Evolutionary conservation across 1,140 invertebrate species (phyloP), one percentile per base, ranked within the genome.

Genomic region (Drosophila subpulchrella): DNA sequence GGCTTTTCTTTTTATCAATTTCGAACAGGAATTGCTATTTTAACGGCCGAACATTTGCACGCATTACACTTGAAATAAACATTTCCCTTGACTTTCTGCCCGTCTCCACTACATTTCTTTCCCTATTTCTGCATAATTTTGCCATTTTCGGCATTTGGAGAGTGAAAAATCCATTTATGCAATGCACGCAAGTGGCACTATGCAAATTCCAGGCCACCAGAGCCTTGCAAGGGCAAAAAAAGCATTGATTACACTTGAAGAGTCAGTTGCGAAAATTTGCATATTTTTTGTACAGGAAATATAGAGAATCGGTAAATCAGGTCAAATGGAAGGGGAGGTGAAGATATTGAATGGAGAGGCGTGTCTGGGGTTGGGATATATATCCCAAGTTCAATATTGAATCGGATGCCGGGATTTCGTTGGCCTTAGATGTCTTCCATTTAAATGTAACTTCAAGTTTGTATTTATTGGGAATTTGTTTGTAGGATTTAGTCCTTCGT

Each of bases 151-250:
- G 67, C 10, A 58, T 48, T 70, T 36, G 17, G 27, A 57, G 51
- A 70, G 34, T 39, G 12, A 12, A 58, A 71, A 71, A 71, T 50
- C 54, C 55, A 73, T 63, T 74, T 74, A 63, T 74, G 50, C 71
- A 62, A 74, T 63, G 71, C 71, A 74, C 57, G 58, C 71, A 74
- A 75, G 55, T 75, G 67, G 70, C 51, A 47, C 65, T 75, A 75
- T 75, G 71, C 71, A 75, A 75, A 75, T 75, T 54, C 36, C 12
- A 38, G 27, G 71, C 70, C 67, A 56, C 27, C 20, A 38, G 47
- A 46, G 65, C 65, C 65, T 27, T 48, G 67, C 53, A 17, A 12
- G 10, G 20, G 5, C 24, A 27, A 53, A 39, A 53, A 53, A 38
- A 46, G 12, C 41, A 72, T 59, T 71, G 68, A 71, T 72, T 71